A percentile compares a stretch with the other conserved stretches of the same genome.
phyloP scores from a whole-genome alignment of 2,888 invertebrate species.

The Cheilosia grossa region DNA sequence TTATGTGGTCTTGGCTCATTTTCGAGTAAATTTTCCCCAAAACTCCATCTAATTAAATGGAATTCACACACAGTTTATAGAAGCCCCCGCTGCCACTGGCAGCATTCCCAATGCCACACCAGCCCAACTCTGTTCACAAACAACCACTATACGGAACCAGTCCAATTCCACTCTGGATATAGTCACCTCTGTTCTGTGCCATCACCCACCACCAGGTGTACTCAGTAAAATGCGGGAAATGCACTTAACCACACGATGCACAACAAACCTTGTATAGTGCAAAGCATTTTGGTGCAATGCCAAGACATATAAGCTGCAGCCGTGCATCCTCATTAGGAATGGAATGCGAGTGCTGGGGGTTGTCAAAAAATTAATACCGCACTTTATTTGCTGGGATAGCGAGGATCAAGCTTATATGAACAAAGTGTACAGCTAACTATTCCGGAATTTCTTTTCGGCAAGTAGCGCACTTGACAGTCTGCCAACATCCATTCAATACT shows the following conservation, averaged over 20 bases:
- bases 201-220: constrained; percentile 42
- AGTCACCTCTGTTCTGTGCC: constrained; percentile 21
- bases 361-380: constrained; percentile 59
- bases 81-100: background rate
- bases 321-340: constrained; percentile 63
- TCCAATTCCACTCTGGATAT: constrained; percentile 20
- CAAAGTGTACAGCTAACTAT: constrained; percentile 37
- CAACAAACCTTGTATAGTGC: constrained; percentile 44
- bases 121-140: constrained; percentile 30
- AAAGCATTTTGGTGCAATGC: constrained; percentile 65
- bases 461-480: constrained; percentile 56
- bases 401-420: constrained; percentile 43
- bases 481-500: constrained; percentile 64
- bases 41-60: constrained; percentile 65
- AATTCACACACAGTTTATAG: constrained; percentile 63
- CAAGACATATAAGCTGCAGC: constrained; percentile 58
- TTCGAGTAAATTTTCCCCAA: constrained; percentile 49
- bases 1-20: constrained; percentile 63
- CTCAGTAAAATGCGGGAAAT: constrained; percentile 59
- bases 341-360: constrained; percentile 17
- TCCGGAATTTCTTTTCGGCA: constrained; percentile 5
- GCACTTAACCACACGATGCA: constrained; percentile 62
- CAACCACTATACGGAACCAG: constrained; percentile 21
- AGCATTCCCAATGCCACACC: constrained; percentile 19
- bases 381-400: constrained; percentile 48